Base-by-base conservation (phyloP, 2,888 invertebrate species). In the Orchesella flavescens region DNA sequence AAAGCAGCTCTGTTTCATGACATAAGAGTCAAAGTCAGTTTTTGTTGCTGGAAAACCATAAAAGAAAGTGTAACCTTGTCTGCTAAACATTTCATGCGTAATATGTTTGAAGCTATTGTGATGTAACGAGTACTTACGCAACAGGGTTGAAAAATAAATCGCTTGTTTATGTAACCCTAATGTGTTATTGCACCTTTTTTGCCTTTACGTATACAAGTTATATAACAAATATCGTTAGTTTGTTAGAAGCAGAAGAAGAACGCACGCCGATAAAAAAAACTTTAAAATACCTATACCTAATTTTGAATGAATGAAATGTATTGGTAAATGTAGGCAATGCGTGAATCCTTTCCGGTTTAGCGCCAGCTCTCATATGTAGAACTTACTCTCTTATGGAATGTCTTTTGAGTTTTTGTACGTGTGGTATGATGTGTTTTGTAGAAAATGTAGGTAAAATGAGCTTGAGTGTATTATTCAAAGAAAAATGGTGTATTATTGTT, bases 321-420 rank as follows among this genome's bases (percentile, higher is more conserved):
- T 44, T 72, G 61, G 12, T 72, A 34, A 34, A 34, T 34, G 44
- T 23, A 66, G 55, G 57, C 59, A 74, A 74, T 55, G 24, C 80
- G 80, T 80, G 44, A 74, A 73, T 80, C 80, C 80, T 80, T 79
- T 72, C 80, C 80, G 74, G 66, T 80, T 73, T 15, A 59, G 68
- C 13, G 43, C 65, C 46, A 53, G 15, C 12, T 63, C 49, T 65
- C 13, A 53, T 74, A 44, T 10, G 44, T 71, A 53, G 66, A 66
- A 49, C 12, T 23, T 15, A 24, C 63, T 63, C 9, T 24, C 24
- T 17, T 46, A 68, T 68, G 68, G 21, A 46, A 21, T 68, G 68
- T 69, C n/a, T 43, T 53, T 69, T 72, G 49, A 24, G 7, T 68
- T 4, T 68, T 17, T 46, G 9, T 68, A 46, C 4, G 49, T 49